phyloP scores from a whole-genome alignment of 1,140 invertebrate species.

The Aphelinus atriplicis region DNA sequence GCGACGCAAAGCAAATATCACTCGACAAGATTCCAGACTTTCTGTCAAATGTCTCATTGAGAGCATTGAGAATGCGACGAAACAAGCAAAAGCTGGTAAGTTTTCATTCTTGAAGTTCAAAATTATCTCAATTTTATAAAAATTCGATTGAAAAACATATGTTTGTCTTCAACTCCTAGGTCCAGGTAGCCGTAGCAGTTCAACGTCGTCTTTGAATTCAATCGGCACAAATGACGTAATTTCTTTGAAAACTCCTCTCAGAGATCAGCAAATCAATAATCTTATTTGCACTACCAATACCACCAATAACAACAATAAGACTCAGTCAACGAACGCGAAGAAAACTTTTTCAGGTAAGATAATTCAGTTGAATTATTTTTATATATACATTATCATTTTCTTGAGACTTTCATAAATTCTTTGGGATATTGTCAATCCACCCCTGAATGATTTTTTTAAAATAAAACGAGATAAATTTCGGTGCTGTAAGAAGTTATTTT shows the following conservation, averaged over 20 bases:
- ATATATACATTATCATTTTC: not conserved
- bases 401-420: not conserved
- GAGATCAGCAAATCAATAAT: slow-evolving; percentile 62
- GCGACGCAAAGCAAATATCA: slow-evolving; percentile 70
- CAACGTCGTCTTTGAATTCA: slow-evolving; percentile 69
- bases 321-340: slow-evolving; percentile 51
- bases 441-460: not conserved
- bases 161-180: slow-evolving; percentile 44
- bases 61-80: slow-evolving; percentile 88
- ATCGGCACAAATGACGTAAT: slow-evolving; percentile 63
- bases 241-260: slow-evolving; percentile 58
- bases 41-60: slow-evolving; percentile 91
- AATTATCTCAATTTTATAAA: not conserved
- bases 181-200: slow-evolving; percentile 68
- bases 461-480: not conserved
- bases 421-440: not conserved
- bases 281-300: slow-evolving; percentile 57
- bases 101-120: slow-evolving; percentile 33
- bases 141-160: not conserved
- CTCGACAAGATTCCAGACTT: slow-evolving; percentile 79
- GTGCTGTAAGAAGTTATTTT: not conserved
- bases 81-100: slow-evolving; percentile 79
- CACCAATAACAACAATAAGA: slow-evolving; percentile 59
- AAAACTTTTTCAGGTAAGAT: slow-evolving; percentile 56
- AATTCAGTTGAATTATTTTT: not conserved